Evolutionary conservation across 2,113 vertebrate species (phyloP).

Genomic region (Solenodon paradoxus): DNA sequence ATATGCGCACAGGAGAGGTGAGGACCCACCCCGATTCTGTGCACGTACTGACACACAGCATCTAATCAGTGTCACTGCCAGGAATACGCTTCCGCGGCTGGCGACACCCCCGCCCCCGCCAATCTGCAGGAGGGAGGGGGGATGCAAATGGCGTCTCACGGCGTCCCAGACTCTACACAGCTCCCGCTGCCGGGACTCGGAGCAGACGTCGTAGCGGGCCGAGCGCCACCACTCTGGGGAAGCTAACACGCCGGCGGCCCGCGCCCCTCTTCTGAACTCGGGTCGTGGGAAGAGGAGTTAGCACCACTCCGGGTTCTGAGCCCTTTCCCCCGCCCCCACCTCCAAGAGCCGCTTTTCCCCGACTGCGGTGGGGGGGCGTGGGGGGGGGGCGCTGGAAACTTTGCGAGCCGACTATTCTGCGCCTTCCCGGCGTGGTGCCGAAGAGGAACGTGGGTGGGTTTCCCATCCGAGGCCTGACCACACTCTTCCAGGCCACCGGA

Average conservation of each 20-base stretch:
- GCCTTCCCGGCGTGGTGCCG: background rate
- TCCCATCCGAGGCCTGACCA: background rate
- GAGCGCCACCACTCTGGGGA: background rate
- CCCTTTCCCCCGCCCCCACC: conserved; percentile 14
- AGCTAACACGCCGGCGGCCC: background rate
- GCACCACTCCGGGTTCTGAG: background rate
- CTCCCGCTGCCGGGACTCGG: background rate
- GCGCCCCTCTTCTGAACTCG: background rate
- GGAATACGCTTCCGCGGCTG: conserved; percentile 51
- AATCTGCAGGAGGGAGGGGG: conserved; percentile 58
- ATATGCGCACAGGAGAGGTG: conserved; percentile 42
- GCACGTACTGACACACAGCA: conserved; percentile 71
- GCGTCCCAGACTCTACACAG: conserved; percentile 37
- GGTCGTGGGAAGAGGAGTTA: background rate
- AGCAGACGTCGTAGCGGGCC: conserved; percentile 32
- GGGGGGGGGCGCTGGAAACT: background rate
- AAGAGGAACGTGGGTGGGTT: conserved; percentile 14
- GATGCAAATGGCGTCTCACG: conserved; percentile 77
- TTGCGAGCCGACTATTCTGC: conserved; percentile 22
- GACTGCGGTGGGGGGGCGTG: background rate
- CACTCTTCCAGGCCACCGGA: background rate
- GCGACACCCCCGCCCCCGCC: conserved; percentile 67
- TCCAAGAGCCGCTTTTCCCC: conserved; percentile 45
- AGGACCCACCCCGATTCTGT: conserved; percentile 72
- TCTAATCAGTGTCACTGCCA: conserved; percentile 77